Evolutionary conservation across 2,797 vertebrate species (phyloP).

Genomic region (Tiaroga cobitis): DNA sequence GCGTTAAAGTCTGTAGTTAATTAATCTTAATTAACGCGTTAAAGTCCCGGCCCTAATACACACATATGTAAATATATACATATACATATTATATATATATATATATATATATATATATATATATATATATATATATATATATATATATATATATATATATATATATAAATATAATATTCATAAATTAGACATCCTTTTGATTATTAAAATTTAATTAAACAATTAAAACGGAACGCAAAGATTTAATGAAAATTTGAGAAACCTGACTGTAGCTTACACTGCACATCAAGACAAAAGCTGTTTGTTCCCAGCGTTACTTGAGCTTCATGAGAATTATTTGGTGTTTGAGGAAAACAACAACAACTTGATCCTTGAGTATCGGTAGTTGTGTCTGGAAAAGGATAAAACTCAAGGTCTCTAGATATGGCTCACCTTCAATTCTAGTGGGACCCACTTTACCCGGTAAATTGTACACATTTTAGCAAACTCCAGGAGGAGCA

Average conservation of each 20-base stretch:
- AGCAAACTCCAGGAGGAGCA: neutral
- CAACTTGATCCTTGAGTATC: constrained; percentile 16
- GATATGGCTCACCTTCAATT: neutral
- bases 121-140: too few species aligned
- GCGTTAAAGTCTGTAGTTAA: too few species aligned
- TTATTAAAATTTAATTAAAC: neutral
- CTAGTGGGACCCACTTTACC: neutral
- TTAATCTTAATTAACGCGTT: too few species aligned
- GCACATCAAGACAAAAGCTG: neutral
- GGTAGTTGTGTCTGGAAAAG: constrained; percentile 15
- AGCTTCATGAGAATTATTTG: neutral
- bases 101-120: too few species aligned
- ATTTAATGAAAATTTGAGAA: neutral
- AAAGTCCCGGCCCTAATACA: too few species aligned
- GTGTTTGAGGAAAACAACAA: neutral
- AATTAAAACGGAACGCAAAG: neutral
- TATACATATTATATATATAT: too few species aligned
- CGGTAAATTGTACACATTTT: neutral
- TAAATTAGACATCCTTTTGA: neutral
- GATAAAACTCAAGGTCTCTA: neutral
- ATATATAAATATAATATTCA: too few species aligned
- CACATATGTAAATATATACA: too few species aligned
- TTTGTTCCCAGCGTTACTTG: neutral
- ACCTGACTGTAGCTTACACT: neutral
- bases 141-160: rapidly evolving